Evolutionary conservation across 2,113 vertebrate genomes (phyloP).

Genomic region (Misgurnus anguillicaudatus): DNA sequence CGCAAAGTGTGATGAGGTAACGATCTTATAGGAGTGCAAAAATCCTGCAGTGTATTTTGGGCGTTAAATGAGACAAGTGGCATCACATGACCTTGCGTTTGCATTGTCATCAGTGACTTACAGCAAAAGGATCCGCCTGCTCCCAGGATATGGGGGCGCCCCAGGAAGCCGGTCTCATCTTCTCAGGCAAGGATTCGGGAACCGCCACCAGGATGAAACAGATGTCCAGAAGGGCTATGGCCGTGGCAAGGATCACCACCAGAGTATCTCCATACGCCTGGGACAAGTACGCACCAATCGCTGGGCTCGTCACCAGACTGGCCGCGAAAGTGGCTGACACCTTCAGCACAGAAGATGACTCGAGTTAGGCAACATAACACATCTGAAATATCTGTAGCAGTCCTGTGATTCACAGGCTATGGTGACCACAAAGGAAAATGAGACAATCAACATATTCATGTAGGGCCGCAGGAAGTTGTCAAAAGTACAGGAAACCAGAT

Average conservation of each 20-base stretch:
- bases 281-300: conserved; percentile 88
- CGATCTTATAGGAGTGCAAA: too few species aligned
- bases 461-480: not conserved
- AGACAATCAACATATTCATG: not conserved
- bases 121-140: conserved; percentile 87
- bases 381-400: not conserved
- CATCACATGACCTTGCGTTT: not conserved
- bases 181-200: conserved; percentile 87
- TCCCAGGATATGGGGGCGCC: conserved; percentile 91
- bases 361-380: not conserved
- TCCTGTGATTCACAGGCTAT: not conserved
- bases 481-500: conserved; percentile 18
- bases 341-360: conserved; percentile 59
- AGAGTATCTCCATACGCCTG: conserved; percentile 83
- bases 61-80: not conserved
- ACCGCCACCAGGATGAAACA: conserved; percentile 90
- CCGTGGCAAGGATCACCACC: conserved; percentile 87
- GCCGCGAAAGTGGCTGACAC: conserved; percentile 92
- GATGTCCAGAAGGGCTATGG: conserved; percentile 86
- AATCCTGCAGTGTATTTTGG: too few species aligned
- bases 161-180: conserved; percentile 91
- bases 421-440: not conserved
- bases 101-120: conserved; percentile 65
- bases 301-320: conserved; percentile 89
- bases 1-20: too few species aligned